Base-by-base conservation (phyloP, 2,797 vertebrate species). In the Denticeps clupeoides region DNA sequence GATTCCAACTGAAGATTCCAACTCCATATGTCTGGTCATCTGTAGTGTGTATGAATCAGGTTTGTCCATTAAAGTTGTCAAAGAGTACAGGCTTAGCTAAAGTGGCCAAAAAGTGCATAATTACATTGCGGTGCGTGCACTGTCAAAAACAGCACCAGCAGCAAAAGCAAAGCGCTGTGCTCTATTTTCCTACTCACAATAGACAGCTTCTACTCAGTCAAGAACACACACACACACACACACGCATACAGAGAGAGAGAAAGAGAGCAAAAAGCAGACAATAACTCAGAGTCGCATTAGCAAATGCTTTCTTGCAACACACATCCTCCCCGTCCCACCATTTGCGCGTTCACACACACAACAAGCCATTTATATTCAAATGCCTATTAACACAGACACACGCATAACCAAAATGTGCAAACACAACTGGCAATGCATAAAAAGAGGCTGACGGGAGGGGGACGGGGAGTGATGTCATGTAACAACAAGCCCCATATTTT, bases 141-240 rank as follows among this genome's bases (percentile, higher is more conserved):
- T n/a, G n/a, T n/a, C n/a, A n/a, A n/a, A n/a, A n/a, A n/a, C n/a
- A n/a, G n/a, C n/a, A n/a, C n/a, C n/a, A n/a, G n/a, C n/a, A n/a
- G n/a, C n/a, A n/a, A n/a, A n/a, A n/a, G n/a, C n/a, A n/a, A n/a
- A n/a, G n/a, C n/a, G n/a, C n/a, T n/a, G n/a, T n/a, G n/a, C n/a
- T n/a, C n/a, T n/a, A n/a, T n/a, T n/a, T n/a, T 11, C 10, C n/a
- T 3, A 11, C 10, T 33, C 6, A 7, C 32, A 33, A 7, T 6
- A 33, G 8, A 33, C 32, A 33, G 32, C 32, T 33, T 32, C 15
- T 33, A 15, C 13, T 35, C 27, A 26, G 18, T 18, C 18, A 19
- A n/a, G n/a, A n/a, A n/a, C n/a, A n/a, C 16, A 48, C 19, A 50
- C 50, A 32, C 45, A 53, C 15, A 57, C 18, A 38, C 16, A 7